phyloP scores from a whole-genome alignment of 2,888 invertebrate species.

The Cosmia trapezina region DNA sequence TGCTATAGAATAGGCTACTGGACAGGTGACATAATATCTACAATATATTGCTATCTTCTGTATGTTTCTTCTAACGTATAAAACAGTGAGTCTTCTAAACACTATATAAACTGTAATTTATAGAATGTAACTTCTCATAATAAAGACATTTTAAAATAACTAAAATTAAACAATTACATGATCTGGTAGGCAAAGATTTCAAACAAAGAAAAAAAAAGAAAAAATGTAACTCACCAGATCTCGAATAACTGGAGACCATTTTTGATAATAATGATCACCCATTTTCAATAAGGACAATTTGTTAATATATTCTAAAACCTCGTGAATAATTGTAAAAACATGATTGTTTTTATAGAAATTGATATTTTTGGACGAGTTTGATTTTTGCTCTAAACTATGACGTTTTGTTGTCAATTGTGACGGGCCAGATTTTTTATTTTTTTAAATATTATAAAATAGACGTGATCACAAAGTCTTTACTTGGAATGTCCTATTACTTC shows the following conservation, averaged over 20 bases:
- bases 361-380: slow-evolving; percentile 49
- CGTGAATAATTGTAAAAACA: slow-evolving; percentile 46
- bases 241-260: slow-evolving; percentile 65
- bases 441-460: background rate
- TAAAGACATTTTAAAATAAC: background rate
- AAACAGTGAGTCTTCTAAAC: slow-evolving; percentile 7
- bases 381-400: slow-evolving; percentile 34
- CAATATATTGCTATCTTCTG: background rate
- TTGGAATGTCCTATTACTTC: too few relatives aligned
- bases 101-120: background rate
- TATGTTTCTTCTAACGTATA: background rate
- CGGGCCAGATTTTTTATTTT: slow-evolving; percentile 27
- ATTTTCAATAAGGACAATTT: slow-evolving; percentile 50
- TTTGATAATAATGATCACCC: slow-evolving; percentile 59
- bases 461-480: slow-evolving; percentile 21
- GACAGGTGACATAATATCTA: background rate
- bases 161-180: background rate
- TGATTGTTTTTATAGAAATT: slow-evolving; percentile 29
- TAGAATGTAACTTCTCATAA: background rate
- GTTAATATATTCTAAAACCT: slow-evolving; percentile 24
- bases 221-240: slow-evolving; percentile 62
- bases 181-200: slow-evolving; percentile 17
- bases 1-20: background rate
- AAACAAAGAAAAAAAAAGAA: slow-evolving; percentile 16
- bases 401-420: slow-evolving; percentile 39